Base-by-base conservation (phyloP, 2,888 invertebrate genomes). In the Lasioglossum calceatum region DNA sequence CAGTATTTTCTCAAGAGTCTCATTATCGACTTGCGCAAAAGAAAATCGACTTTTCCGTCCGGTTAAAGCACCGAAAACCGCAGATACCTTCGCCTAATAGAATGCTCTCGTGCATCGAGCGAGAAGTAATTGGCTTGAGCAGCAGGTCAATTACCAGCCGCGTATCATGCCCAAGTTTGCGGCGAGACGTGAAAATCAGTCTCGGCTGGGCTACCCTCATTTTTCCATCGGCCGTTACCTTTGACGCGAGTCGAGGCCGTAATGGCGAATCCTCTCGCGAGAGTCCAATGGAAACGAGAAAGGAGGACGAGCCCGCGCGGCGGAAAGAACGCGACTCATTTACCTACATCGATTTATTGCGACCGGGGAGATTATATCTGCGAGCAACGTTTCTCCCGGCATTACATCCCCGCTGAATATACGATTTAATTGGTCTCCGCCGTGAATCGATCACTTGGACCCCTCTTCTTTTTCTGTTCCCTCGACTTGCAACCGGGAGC, bases 261-360 rank as follows among this genome's bases (percentile, higher is more conserved):
- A 54, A 39, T 36, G 47, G 58, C 44, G 81, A 77, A 84, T 84
- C 84, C 71, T 42, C 67, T 32, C 58, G 79, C 79, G 64, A 81
- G 70, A 16, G 36, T 5, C 8, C 19, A 91, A 92, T 86, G 91
- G 86, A 79, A 58, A 88, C 86, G 89, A 86, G 92, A 92, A 93
- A 93, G 91, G 89, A 91, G 93, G 91, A 91, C 91, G 88, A 81
- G 87, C 71, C n/a, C 79, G 75, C 72, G 78, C 27, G 27, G 84
- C 87, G 77, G 87, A 85, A 84, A 88, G 82, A 87, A 87, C 86
- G 88, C 90, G 91, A 91, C 89, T 92, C 91, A 90, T 93, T 92
- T 92, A 92, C 91, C 91, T 88, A 88, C 90, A 92, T 91, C 90
- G 91, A 93, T 93, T 92, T 92, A 93, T 92, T 88, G 89, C 90